A percentile compares a stretch with the other conserved stretches of the same genome.
phyloP scores from a whole-genome alignment of 1,140 invertebrate species.

The Drosophila bifasciata region DNA sequence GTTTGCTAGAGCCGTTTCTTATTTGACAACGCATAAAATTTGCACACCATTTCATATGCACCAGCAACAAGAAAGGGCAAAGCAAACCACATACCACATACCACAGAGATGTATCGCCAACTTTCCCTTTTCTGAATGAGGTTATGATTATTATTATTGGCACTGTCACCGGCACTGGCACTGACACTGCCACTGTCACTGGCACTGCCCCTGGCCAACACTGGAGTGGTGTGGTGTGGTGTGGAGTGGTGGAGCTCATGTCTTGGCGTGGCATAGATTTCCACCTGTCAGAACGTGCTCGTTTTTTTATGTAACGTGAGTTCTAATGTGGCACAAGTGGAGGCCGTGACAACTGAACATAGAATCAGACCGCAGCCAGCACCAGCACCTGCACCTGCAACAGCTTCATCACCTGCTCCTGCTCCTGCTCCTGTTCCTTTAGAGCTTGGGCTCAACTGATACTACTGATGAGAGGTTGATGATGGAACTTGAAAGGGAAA shows the following conservation, averaged over 20 bases:
- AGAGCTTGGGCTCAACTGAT: too few species aligned
- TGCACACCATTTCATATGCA: constrained; percentile 60
- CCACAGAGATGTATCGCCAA: constrained; percentile 59
- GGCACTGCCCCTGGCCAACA: constrained; percentile 7
- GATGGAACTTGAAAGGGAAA: constrained; percentile 64
- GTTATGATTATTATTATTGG: constrained; percentile 65
- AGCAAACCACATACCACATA: constrained; percentile 45
- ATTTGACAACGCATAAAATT: constrained; percentile 71
- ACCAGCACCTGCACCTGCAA: background rate
- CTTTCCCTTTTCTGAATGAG: constrained; percentile 76
- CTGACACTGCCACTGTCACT: constrained; percentile 54
- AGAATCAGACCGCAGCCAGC: constrained; percentile 3
- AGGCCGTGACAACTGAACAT: background rate
- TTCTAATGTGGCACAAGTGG: constrained; percentile 44
- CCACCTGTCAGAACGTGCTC: constrained; percentile 20
- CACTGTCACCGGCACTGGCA: constrained; percentile 42
- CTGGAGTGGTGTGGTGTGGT: too few species aligned
- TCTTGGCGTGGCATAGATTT: constrained; percentile 27
- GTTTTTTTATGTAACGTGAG: constrained; percentile 45
- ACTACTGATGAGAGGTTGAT: too few species aligned
- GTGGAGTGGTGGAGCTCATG: background rate
- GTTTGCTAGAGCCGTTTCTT: constrained; percentile 59
- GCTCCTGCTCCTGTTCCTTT: too few species aligned
- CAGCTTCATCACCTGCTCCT: background rate
- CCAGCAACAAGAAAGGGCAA: constrained; percentile 46